Evolutionary conservation across 2,797 vertebrate genomes (phyloP).

Genomic region (Siniperca undulata): DNA sequence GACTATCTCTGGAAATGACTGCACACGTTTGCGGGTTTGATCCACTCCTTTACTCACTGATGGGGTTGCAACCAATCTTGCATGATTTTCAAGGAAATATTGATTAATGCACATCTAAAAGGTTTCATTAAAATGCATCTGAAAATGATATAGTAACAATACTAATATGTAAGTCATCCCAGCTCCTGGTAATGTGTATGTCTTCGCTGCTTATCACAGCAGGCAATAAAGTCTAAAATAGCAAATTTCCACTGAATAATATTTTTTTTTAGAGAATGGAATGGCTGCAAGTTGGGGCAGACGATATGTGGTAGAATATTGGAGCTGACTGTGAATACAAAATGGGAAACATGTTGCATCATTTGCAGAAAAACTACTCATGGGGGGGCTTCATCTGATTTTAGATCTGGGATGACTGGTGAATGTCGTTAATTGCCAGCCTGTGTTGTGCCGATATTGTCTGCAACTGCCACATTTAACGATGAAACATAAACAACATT

Average conservation of each 20-base stretch:
- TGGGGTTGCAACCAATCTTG: conserved; percentile 4
- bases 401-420: conserved; percentile 6
- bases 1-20: conserved; percentile 10
- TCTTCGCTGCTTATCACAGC: neutral
- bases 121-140: neutral
- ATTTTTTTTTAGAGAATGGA: neutral
- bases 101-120: neutral
- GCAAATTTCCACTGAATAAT: neutral
- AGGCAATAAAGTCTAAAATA: neutral
- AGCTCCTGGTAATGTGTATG: neutral
- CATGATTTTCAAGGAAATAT: neutral
- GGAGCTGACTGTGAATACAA: neutral
- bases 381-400: conserved; percentile 14
- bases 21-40: conserved; percentile 42
- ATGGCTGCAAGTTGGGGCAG: conserved; percentile 3
- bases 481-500: neutral
- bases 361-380: conserved; percentile 27
- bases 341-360: conserved; percentile 51
- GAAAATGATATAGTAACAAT: neutral
- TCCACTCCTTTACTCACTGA: neutral
- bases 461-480: neutral
- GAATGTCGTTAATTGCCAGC: neutral
- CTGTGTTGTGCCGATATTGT: neutral
- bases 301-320: neutral
- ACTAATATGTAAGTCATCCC: neutral